A percentile compares a stretch with the other conserved stretches of the same genome.
Conservation (phyloP, 2,113 vertebrate genomes). For the Brachionichthys hirsutus region DNA sequence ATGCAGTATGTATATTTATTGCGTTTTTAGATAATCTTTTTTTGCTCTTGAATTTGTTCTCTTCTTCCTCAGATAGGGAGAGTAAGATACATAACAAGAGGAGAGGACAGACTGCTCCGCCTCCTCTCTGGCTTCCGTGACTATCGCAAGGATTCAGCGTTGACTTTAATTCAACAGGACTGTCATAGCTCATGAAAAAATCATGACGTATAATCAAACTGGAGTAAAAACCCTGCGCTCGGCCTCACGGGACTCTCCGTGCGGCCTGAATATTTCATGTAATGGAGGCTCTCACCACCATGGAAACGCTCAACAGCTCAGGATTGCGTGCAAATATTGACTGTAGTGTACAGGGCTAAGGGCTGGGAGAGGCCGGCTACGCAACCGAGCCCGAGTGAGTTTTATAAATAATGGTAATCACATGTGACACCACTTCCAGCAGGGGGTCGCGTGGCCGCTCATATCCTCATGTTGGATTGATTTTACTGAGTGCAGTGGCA, state of each 20-base stretch:
- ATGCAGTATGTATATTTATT: slow-evolving; percentile 7
- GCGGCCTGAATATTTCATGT: slow-evolving; percentile 92
- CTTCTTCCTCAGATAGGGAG: slow-evolving; percentile 24
- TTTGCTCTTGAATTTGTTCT: slow-evolving; percentile 18
- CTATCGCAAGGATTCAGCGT: slow-evolving; percentile 81
- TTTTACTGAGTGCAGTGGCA: slow-evolving; percentile 67
- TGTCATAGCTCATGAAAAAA: slow-evolving; percentile 96
- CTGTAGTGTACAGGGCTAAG: slow-evolving; percentile 76
- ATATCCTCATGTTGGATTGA: slow-evolving; percentile 60
- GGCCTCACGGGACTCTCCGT: slow-evolving; percentile 79
- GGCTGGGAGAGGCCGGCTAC: slow-evolving; percentile 69
- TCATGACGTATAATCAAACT: slow-evolving; percentile 96
- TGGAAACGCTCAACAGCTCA: slow-evolving; percentile 84
- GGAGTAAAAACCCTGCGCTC: slow-evolving; percentile 87
- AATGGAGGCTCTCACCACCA: slow-evolving; percentile 77
- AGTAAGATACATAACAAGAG: slow-evolving; percentile 34
- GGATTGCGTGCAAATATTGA: slow-evolving; percentile 92
- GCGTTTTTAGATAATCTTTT: slow-evolving; percentile 3
- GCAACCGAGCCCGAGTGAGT: slow-evolving; percentile 82
- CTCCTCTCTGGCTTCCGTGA: slow-evolving; percentile 78
- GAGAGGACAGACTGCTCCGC: slow-evolving; percentile 34
- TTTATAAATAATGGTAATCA: slow-evolving; percentile 89
- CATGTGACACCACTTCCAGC: slow-evolving; percentile 82
- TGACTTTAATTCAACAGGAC: slow-evolving; percentile 92
- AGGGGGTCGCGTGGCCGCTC: slow-evolving; percentile 73